Evolutionary conservation across 2,888 invertebrate genomes (phyloP).

Genomic region (Pogonocherus hispidulus): DNA sequence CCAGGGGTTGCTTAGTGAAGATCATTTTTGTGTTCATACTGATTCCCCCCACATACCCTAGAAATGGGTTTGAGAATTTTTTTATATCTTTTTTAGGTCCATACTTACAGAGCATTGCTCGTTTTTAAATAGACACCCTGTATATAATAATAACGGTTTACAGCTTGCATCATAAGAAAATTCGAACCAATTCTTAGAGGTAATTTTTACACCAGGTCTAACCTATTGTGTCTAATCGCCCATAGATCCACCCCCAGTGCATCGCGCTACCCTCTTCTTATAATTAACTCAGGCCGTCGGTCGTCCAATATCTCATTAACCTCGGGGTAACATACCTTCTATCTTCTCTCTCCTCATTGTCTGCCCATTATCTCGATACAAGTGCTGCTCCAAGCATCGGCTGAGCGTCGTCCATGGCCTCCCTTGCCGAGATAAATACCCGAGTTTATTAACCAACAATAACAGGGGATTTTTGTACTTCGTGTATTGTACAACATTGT

Average conservation of each 20-base stretch:
- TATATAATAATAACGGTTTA: background rate
- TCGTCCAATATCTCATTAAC: constrained; percentile 65
- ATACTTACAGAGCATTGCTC: too few species aligned
- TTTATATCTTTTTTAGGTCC: too few species aligned
- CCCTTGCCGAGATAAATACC: constrained; percentile 12
- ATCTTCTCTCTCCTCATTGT: constrained; percentile 54
- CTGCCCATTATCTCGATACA: constrained; percentile 53
- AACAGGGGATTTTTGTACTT: background rate
- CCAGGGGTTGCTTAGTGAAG: too few species aligned
- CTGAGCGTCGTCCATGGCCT: constrained; percentile 5
- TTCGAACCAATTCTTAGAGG: constrained; percentile 28
- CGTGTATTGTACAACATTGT: background rate
- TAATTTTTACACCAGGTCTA: constrained; percentile 31
- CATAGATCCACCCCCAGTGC: constrained; percentile 47
- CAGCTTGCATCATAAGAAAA: background rate
- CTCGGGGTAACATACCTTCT: constrained; percentile 60
- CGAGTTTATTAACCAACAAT: constrained; percentile 19
- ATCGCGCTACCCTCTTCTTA: constrained; percentile 60
- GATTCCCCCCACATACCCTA: too few species aligned
- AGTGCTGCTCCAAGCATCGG: constrained; percentile 42
- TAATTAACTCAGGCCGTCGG: constrained; percentile 64
- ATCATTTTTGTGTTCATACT: too few species aligned
- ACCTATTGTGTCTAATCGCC: constrained; percentile 41
- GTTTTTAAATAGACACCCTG: background rate
- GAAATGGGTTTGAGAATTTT: too few species aligned